Percentiles rank a stretch among this genome's conserved stretches.
Conservation (phyloP, 1,140 invertebrate genomes). For the Galleria mellonella region DNA sequence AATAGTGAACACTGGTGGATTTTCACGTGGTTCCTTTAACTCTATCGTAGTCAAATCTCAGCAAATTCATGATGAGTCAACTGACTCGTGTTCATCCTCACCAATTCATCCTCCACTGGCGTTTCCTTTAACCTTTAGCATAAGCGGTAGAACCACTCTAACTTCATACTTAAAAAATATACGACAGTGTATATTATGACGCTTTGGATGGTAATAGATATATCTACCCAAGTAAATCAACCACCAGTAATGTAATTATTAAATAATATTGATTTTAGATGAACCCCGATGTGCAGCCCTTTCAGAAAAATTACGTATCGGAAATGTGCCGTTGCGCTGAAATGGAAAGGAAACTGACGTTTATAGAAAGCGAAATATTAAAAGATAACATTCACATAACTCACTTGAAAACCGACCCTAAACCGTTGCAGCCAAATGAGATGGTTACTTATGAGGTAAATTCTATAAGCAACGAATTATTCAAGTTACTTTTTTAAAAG, state of each 20-base stretch:
- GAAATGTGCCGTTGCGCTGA: conserved; percentile 80
- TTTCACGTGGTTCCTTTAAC: no score
- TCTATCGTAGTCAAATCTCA: no score
- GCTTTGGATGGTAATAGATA: no score
- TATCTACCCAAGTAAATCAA: no score
- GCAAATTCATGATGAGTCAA: no score
- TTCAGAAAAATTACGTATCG: conserved; percentile 79
- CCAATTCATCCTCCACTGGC: no score
- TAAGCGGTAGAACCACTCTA: neutral
- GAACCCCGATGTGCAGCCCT: conserved; percentile 77
- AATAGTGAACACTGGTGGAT: no score
- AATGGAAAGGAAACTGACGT: conserved; percentile 80
- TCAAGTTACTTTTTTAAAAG: neutral
- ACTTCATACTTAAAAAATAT: neutral
- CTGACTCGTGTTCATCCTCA: no score
- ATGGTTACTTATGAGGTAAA: conserved; percentile 29
- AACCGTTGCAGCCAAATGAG: conserved; percentile 35
- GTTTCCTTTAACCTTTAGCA: no score
- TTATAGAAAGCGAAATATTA: conserved; percentile 79
- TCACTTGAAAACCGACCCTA: conserved; percentile 16
- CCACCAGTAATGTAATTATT: no score
- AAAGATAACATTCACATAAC: conserved; percentile 35
- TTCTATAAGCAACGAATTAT: neutral
- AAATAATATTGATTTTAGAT: conserved; percentile 52
- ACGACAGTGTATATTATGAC: no score